These are phyloP conservation scores for Haemorhous mexicanus DNA, from an alignment of 2,113 vertebrate species.

Conservation along the genomic window DNA sequence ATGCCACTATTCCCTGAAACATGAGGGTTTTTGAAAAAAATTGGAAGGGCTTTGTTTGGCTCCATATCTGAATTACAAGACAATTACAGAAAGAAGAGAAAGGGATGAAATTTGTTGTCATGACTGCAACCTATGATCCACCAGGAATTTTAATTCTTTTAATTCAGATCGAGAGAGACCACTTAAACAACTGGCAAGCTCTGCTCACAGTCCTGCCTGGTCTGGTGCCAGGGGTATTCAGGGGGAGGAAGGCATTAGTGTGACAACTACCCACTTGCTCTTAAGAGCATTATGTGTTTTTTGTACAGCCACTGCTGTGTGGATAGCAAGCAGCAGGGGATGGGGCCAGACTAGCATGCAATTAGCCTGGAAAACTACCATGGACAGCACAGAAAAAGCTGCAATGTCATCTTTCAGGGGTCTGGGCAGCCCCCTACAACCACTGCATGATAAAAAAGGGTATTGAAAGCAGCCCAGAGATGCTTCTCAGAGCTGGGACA, in stretches of 20 bases:
- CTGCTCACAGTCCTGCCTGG: background rate
- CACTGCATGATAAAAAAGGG: background rate
- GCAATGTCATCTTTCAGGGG: rapidly evolving
- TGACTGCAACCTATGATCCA: slow-evolving; percentile 24
- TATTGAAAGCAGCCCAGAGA: background rate
- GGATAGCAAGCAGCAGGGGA: background rate
- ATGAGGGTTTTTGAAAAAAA: background rate
- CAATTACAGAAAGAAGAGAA: background rate
- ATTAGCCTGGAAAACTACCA: background rate
- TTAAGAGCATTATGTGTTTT: background rate
- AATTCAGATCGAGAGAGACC: background rate
- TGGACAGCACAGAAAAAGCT: background rate
- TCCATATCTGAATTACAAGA: background rate
- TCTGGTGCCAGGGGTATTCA: background rate
- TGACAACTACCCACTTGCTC: background rate
- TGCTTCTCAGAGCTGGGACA: background rate
- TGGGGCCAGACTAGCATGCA: background rate
- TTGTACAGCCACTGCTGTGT: background rate
- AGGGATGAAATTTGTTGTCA: slow-evolving; percentile 28
- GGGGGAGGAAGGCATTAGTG: background rate
- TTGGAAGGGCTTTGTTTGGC: background rate
- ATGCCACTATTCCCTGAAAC: background rate
- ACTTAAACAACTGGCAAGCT: background rate
- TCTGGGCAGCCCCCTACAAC: background rate
- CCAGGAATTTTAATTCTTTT: slow-evolving; percentile 41